Percentiles rank a stretch among this genome's conserved stretches.
phyloP scores from a whole-genome alignment of 2,888 invertebrate species.

The Mythimna vitellina region DNA sequence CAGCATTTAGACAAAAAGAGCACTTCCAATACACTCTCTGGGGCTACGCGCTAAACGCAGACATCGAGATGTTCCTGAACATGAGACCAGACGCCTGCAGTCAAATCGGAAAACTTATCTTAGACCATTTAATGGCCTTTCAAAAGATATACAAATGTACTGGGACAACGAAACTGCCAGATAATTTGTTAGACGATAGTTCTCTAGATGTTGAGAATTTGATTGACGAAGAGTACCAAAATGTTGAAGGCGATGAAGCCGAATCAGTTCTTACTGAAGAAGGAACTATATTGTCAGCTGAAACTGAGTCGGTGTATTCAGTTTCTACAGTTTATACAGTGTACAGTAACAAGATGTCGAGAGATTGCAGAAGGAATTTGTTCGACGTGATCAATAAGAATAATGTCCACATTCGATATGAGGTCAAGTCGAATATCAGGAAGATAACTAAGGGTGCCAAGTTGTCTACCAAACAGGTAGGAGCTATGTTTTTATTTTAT shows the following conservation, averaged over 20 bases:
- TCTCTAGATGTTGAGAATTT: conserved; percentile 83
- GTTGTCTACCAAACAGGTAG: conserved; percentile 88
- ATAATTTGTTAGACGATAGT: conserved; percentile 81
- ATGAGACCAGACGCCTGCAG: conserved; percentile 91
- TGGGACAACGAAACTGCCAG: conserved; percentile 75
- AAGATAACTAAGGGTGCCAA: conserved; percentile 87
- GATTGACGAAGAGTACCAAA: conserved; percentile 87
- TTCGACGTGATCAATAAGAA: conserved; percentile 86
- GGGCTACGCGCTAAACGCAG: conserved; percentile 90
- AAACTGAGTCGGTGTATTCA: conserved; percentile 85
- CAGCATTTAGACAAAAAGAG: conserved; percentile 87
- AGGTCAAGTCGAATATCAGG: conserved; percentile 84
- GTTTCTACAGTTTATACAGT: conserved; percentile 84
- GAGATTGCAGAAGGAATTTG: conserved; percentile 84
- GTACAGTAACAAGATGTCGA: conserved; percentile 77
- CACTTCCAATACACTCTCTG: conserved; percentile 90
- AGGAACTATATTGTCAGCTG: conserved; percentile 82
- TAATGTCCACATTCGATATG: conserved; percentile 83
- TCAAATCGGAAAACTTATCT: conserved; percentile 89
- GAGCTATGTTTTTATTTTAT: conserved; percentile 47
- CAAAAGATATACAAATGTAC: conserved; percentile 87
- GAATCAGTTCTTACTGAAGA: conserved; percentile 85
- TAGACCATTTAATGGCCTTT: conserved; percentile 89
- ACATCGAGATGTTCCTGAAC: conserved; percentile 91
- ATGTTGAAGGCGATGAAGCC: conserved; percentile 84